Base-by-base conservation (phyloP, 2,888 invertebrate species). In the Labia minor region DNA sequence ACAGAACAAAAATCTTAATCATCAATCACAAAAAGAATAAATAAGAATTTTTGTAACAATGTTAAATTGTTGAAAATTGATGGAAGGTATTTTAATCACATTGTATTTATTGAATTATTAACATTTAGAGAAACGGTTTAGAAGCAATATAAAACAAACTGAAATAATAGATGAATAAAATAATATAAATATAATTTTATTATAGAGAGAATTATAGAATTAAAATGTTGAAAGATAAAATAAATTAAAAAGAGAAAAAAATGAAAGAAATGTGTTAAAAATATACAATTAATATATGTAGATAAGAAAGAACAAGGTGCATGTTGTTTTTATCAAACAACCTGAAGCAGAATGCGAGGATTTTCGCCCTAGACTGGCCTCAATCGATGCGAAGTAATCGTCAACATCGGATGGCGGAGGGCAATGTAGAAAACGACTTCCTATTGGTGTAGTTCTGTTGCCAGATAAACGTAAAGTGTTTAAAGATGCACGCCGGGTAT, bases 371-470 rank as follows among this genome's bases (percentile, higher is more conserved):
- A 49, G 49, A 16, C 49, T 49, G 49, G 49, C 49, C 49, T 49
- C 49, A 49, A 49, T 49, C 2, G 49, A 49, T 49, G 49, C 49
- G 49, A 49, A 49, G 49, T 49, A 49, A 49, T 49, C 49, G 14
- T 64, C 11, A 65, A 67, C 84, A 77, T 83, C 85, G 73, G 82
- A 79, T 72, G 89, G 89, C 70, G 87, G 88, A 73, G 86, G 86
- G 77, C 89, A 89, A 80, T 90, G 90, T 74, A 90, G 82, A 79
- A 86, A 85, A 77, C 86, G 86, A 81, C 89, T 86, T 80, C 90
- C 90, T 74, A 88, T 84, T 75, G 89, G 86, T 81, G 87, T 85
- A 72, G 85, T 80, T 77, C 88, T 85, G 81, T 90, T 90, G 76
- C 88, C 89, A 72, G 87, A 86, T 75, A 86, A 75, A 3, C 76